Evolutionary conservation across 2,113 vertebrate species (phyloP), one percentile per base, ranked within the genome.

Genomic region (Takifugu bimaculatus): DNA sequence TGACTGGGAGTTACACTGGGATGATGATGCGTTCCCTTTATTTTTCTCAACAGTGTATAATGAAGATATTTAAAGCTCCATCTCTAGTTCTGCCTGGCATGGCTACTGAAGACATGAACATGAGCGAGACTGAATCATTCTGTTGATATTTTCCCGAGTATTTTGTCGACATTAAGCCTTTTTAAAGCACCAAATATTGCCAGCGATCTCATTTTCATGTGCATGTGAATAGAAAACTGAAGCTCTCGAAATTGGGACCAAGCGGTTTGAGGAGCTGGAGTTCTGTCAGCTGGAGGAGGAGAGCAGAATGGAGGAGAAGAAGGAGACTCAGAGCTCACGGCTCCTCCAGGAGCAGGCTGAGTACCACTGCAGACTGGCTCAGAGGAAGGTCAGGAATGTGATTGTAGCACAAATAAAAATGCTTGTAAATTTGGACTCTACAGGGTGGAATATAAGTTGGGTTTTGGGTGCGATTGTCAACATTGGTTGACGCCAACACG

Each of bases 201-300:
- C 12, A 20, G 28, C 57, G 52, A 47, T 14, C 44, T 81, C 57
- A 69, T 2, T 32, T 79, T 35, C 50, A 32, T 57, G 39, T 68
- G 28, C 42, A 35, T 27, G 12, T 56, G 70, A 20, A 4, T 90
- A 98, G 96, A 94, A 95, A 83, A 90, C 92, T 0, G 97, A 99
- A 65, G 91, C 81, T 13, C 87, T 99, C 81, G 97, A 99, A 77
- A 84, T 75, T 0, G 92, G 93, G 82, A 89, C 91, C 65, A 97
- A 95, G 79, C 92, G 93, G 55, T 98, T 98, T 65, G 97, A 99
- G 70, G 97, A 99, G 88, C 81, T 98, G 89, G 97, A 99, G 85
- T 99, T 99, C 87, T 96, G 96, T 83, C 97, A 98, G 87, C 92
- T 98, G 86, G 96, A 99, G 83, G 88, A 88, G 28, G 95, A 99